Base-by-base conservation (phyloP, 2,113 vertebrate genomes). In the Rhizomys pruinosus region DNA sequence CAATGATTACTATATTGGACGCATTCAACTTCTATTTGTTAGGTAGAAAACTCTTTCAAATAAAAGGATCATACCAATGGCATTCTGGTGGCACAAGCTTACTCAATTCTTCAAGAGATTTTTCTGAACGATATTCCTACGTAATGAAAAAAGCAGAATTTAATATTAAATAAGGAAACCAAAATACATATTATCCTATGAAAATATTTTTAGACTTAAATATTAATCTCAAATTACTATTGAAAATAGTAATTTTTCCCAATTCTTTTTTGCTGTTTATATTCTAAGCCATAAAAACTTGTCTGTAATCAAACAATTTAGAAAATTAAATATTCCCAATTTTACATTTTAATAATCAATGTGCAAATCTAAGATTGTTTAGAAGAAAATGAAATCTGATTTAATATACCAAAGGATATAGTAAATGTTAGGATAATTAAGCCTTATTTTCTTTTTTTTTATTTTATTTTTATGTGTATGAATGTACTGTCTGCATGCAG, bases 61-160 rank as follows among this genome's bases (percentile, higher is more conserved):
- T 87, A 95, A 84, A 95, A 94, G 27, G 63, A 57, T 42, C 98
- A 96, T 98, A 99, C 99, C 99, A 99, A 97, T 99, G 99, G 96
- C 99, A 99, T 98, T 99, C 99, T 96, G 99, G 99, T 97, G 99
- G 99, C 92, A 99, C 98, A 97, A 99, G 98, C 97, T 99, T 99
- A 95, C 98, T 99, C 84, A 99, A 97, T 89, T 99, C 99, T 97
- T 99, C 99, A 61, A 99, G 98, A 95, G 99, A 99, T 94, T 99
- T 99, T 98, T 99, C 99, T 89, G 99, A 99, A 90, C 99, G 99
- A 96, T 99, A 99, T 96, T 99, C 99, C 99, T 99, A 94, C 85
- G 87, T 34, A 52, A 16, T 96, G 77, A 87, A 90, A n/a, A 95
- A 8, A 63, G 13, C 27, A 92, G 59, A 81, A 74, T 23, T 90